Conservation (phyloP, 1,140 invertebrate species). For the Hestina assimilis region DNA sequence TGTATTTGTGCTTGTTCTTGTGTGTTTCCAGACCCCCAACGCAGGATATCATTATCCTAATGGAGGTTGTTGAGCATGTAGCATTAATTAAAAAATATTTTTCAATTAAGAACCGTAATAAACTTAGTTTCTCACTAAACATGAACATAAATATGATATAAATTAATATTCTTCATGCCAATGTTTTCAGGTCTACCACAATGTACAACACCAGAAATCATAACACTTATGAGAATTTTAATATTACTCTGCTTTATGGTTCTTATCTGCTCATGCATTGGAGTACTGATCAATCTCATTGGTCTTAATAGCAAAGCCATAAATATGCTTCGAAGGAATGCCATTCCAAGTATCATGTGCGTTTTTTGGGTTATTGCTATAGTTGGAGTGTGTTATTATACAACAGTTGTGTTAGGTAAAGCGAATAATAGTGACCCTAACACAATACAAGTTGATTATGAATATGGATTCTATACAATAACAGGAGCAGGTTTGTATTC, state of each 20-base stretch:
- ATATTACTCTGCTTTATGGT: constrained; percentile 78
- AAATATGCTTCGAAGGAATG: constrained; percentile 75
- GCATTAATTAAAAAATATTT: no score
- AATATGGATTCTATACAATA: constrained; percentile 79
- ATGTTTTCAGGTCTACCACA: constrained; percentile 67
- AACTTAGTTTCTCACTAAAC: not conserved
- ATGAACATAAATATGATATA: not conserved
- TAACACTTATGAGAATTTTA: constrained; percentile 76
- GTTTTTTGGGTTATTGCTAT: constrained; percentile 79
- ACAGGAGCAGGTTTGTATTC: constrained; percentile 74
- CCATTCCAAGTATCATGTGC: constrained; percentile 76
- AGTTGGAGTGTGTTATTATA: constrained; percentile 78
- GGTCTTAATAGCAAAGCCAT: constrained; percentile 73
- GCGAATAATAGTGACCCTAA: constrained; percentile 63
- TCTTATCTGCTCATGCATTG: constrained; percentile 74
- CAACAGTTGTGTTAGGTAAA: constrained; percentile 73
- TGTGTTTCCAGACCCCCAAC: no score
- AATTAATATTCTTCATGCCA: not conserved
- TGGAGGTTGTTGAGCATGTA: no score
- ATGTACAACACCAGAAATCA: constrained; percentile 75
- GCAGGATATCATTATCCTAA: no score
- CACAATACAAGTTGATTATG: constrained; percentile 76
- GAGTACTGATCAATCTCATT: constrained; percentile 76
- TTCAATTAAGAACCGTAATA: no score
- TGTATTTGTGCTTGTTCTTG: no score